These are phyloP conservation scores for Pantherophis guttatus DNA, from an alignment of 2,113 vertebrate genomes.

Conservation along the genomic window DNA sequence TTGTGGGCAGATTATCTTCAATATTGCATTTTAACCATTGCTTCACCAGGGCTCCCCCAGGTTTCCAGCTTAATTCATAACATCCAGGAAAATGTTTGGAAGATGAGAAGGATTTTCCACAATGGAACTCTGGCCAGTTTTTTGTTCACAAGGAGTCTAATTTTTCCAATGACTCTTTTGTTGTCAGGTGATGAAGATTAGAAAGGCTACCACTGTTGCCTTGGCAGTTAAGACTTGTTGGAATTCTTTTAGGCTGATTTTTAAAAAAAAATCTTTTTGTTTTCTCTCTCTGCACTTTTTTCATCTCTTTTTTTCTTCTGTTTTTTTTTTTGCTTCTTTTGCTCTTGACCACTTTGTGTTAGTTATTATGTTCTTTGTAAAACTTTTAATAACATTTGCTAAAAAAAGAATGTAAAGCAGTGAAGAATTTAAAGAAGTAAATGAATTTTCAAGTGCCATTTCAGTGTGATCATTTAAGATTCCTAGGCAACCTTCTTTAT, in stretches of 20 bases:
- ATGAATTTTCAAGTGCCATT: conserved; percentile 23
- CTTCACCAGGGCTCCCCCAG: neutral
- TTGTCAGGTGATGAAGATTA: conserved; percentile 31
- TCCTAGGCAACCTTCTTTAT: conserved; percentile 44
- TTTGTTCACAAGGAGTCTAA: neutral
- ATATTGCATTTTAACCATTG: neutral
- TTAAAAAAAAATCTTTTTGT: neutral
- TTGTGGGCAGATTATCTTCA: neutral
- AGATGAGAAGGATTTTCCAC: neutral
- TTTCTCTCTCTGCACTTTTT: neutral
- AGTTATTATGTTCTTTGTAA: neutral
- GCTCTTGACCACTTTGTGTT: neutral
- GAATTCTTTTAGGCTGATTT: conserved; percentile 39
- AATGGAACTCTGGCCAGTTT: neutral
- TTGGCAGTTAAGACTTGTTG: neutral
- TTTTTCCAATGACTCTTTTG: conserved; percentile 20
- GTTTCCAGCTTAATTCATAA: neutral
- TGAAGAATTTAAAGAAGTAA: conserved; percentile 29
- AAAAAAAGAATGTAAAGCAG: neutral
- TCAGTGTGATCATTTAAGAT: conserved; percentile 50
- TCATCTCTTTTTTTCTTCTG: neutral
- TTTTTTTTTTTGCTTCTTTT: conserved; percentile 41
- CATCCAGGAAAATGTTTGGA: neutral
- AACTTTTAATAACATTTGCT: neutral
- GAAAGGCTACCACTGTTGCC: conserved; percentile 37